phyloP scores from a whole-genome alignment of 2,888 invertebrate species.

The Chaitophorus viminalis region DNA sequence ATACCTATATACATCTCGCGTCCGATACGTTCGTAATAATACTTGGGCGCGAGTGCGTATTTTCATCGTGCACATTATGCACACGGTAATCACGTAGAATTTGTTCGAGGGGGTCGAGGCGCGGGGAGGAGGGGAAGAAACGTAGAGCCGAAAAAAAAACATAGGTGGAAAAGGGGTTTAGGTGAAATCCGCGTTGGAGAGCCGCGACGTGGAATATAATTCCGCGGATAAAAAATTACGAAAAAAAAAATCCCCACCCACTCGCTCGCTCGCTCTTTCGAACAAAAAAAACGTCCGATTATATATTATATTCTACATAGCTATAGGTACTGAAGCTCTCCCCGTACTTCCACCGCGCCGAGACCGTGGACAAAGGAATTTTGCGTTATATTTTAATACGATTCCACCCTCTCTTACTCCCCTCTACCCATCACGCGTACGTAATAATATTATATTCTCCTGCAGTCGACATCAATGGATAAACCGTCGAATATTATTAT shows the following conservation, averaged over 20 bases:
- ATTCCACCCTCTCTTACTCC: neutral
- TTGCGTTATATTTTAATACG: constrained; percentile 27
- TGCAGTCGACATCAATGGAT: neutral
- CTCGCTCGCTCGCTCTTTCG: neutral
- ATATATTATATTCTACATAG: neutral
- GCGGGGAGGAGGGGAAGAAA: neutral
- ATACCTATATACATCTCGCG: too few species aligned
- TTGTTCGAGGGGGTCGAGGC: neutral
- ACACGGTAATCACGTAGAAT: constrained; percentile 44
- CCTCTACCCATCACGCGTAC: neutral
- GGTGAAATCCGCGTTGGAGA: constrained; percentile 49
- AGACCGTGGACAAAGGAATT: constrained; percentile 7
- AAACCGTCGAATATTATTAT: neutral
- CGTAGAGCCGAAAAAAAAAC: neutral
- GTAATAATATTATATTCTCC: neutral
- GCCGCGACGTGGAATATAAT: neutral
- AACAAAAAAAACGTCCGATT: constrained; percentile 16
- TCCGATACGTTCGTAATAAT: constrained; percentile 11
- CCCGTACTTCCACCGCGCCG: neutral
- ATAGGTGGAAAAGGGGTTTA: constrained; percentile 32
- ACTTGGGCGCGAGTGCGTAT: neutral
- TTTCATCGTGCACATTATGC: neutral
- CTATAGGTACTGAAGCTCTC: neutral
- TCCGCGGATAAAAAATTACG: neutral
- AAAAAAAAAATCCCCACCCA: neutral